Evolutionary conservation across 2,113 vertebrate species (phyloP).

Genomic region (Galemys pyrenaicus): DNA sequence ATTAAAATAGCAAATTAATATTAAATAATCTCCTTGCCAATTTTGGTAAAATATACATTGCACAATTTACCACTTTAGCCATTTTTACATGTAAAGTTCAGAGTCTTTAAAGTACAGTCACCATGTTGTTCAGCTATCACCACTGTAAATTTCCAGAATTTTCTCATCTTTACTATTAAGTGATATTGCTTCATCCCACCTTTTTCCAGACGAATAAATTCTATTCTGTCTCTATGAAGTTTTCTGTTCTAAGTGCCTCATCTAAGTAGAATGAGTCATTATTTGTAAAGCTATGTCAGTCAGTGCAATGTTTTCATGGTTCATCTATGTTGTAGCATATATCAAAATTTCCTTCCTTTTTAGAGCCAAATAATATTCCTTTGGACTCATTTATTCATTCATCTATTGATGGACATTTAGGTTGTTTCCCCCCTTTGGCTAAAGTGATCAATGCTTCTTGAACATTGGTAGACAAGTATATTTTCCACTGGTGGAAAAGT

Average conservation of each 20-base stretch:
- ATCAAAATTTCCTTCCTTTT: too few species aligned
- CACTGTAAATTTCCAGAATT: not conserved
- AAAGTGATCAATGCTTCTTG: not conserved
- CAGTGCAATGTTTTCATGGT: not conserved
- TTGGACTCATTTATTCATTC: too few species aligned
- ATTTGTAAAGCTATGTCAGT: not conserved
- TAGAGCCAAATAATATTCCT: too few species aligned
- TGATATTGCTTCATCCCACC: not conserved
- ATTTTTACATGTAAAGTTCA: slow-evolving; percentile 10
- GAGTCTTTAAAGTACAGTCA: not conserved
- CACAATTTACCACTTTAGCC: not conserved
- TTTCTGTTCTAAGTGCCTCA: too few species aligned
- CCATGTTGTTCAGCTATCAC: not conserved
- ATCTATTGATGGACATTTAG: not conserved
- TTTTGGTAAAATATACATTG: too few species aligned
- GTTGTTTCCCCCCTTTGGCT: not conserved
- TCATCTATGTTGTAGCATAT: not conserved
- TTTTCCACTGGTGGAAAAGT: too few species aligned
- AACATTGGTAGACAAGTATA: too few species aligned
- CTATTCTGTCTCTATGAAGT: not conserved
- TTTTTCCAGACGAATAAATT: too few species aligned
- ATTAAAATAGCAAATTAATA: not conserved
- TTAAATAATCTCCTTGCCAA: too few species aligned
- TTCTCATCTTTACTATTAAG: not conserved
- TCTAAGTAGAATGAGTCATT: too few species aligned